phyloP scores from a whole-genome alignment of 2,113 vertebrate species.

The Oryzias celebensis region DNA sequence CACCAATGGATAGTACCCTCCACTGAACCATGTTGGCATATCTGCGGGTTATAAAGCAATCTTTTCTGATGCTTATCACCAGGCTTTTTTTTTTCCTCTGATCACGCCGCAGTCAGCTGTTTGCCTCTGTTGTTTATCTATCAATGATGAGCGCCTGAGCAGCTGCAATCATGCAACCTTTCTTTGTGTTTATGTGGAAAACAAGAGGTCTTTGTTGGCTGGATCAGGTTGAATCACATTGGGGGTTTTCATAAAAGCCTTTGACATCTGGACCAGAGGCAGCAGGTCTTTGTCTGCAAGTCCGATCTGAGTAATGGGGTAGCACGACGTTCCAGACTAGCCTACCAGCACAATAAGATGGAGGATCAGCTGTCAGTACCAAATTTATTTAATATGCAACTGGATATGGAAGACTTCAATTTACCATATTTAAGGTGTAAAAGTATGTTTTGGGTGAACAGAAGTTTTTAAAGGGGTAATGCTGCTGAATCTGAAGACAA shows the following conservation, averaged over 20 bases:
- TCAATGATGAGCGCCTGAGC: constrained; percentile 59
- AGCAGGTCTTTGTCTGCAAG: constrained; percentile 59
- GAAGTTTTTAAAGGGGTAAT: too few relatives aligned
- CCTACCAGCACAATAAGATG: constrained; percentile 33
- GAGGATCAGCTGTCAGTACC: constrained; percentile 43
- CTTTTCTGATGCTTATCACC: constrained; percentile 40
- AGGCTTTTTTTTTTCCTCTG: constrained; percentile 26
- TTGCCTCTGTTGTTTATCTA: constrained; percentile 60
- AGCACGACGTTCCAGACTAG: constrained; percentile 53
- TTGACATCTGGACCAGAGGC: constrained; percentile 63
- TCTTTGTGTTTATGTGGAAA: constrained; percentile 58
- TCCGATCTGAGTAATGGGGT: constrained; percentile 73
- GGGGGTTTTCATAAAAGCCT: constrained; percentile 67
- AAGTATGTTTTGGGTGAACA: too few relatives aligned
- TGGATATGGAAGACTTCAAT: constrained; percentile 36
- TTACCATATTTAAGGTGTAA: constrained; percentile 10
- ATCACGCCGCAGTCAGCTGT: constrained; percentile 49
- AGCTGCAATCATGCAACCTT: constrained; percentile 48
- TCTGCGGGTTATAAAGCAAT: constrained; percentile 24
- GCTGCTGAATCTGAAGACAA: too few relatives aligned
- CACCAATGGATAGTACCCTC: constrained; percentile 6
- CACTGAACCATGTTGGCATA: constrained; percentile 7
- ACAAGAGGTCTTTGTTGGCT: constrained; percentile 56
- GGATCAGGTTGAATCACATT: constrained; percentile 64
- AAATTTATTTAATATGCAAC: constrained; percentile 28